Base-by-base conservation (phyloP, 1,140 invertebrate species). In the Brachystomella parvula region DNA sequence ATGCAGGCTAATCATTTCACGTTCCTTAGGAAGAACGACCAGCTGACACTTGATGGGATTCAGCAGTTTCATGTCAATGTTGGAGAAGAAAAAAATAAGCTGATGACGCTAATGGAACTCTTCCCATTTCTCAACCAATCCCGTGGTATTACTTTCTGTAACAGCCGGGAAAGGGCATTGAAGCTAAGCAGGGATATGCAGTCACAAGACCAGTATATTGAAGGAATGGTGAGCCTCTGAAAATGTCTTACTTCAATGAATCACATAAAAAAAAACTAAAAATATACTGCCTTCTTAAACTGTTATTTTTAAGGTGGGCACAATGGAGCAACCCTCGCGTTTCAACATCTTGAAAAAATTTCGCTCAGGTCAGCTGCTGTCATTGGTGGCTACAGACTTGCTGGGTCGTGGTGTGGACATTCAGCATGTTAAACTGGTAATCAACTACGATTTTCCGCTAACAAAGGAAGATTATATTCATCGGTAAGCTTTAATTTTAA, bases 41-140 rank as follows among this genome's bases (percentile, higher is more conserved):
- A 68, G 24, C 30, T 68, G 44, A 68, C 67, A 6, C 44, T 68
- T 29, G 67, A 68, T 28, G 67, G 67, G 26, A 68, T 68, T 15
- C 31, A 39, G 3, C 63, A 68, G n/a, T 64, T 39, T 47, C 62
- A 68, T 31, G 21, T 68, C 17, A 49, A 61, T 24, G 28, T 65
- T 21, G 63, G 31, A 21, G 30, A 24, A 1, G 57, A 64, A 26
- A 0, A 33, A 19, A 21, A 47, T 2, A 66, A 66, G 26, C 2
- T 66, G 35, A 44, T 47, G 26, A 61, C 59, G 0, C 19, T 66
- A n/a, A n/a, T 19, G 9, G 65, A 66, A n/a, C 19, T 66, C 30
- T 53, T 49, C 28, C 65, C 60, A 28, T 0, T 28, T 31, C n/a
- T 61, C 24, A 19, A 19, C n/a, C n/a, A n/a, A n/a, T n/a, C n/a